Percentiles rank a stretch among this genome's conserved stretches.
Conservation (phyloP, 2,113 vertebrate species). For the Rhinichthys klamathensis region DNA sequence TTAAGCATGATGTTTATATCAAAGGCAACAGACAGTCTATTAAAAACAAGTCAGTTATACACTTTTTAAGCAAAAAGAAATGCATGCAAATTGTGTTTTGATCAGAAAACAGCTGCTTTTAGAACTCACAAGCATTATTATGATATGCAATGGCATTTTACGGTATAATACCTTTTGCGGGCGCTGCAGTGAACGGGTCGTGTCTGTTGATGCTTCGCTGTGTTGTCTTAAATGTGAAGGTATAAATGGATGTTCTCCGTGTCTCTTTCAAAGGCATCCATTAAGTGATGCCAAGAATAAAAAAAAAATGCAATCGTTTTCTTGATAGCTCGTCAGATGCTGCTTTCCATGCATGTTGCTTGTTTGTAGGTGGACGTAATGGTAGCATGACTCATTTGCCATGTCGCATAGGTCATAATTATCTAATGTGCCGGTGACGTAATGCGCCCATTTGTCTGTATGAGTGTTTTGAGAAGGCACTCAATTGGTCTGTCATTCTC, state of each 20-base stretch:
- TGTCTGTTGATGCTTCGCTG: not conserved
- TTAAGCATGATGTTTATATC: not conserved
- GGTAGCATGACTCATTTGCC: slow-evolving; percentile 16
- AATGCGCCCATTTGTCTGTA: not conserved
- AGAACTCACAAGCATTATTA: too few species aligned
- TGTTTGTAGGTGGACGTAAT: slow-evolving; percentile 10
- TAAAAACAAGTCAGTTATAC: too few species aligned
- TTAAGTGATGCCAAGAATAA: not conserved
- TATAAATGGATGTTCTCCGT: not conserved
- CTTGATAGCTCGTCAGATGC: not conserved
- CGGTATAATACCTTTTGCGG: not conserved
- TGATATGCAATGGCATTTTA: not conserved
- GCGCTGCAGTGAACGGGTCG: not conserved
- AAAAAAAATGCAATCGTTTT: not conserved
- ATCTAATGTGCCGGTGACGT: not conserved
- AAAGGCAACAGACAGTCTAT: not conserved
- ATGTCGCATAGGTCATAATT: slow-evolving; percentile 8
- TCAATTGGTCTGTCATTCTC: not conserved
- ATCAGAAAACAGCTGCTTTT: not conserved
- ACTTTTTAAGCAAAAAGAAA: not conserved
- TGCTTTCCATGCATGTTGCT: not conserved
- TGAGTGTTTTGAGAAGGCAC: not conserved
- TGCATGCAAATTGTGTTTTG: not conserved
- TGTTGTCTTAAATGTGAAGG: not conserved
- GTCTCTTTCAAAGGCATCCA: not conserved